Evolutionary conservation across 2,113 vertebrate species (phyloP), one percentile per base, ranked within the genome.

Genomic region (Ictidomys tridecemlineatus): DNA sequence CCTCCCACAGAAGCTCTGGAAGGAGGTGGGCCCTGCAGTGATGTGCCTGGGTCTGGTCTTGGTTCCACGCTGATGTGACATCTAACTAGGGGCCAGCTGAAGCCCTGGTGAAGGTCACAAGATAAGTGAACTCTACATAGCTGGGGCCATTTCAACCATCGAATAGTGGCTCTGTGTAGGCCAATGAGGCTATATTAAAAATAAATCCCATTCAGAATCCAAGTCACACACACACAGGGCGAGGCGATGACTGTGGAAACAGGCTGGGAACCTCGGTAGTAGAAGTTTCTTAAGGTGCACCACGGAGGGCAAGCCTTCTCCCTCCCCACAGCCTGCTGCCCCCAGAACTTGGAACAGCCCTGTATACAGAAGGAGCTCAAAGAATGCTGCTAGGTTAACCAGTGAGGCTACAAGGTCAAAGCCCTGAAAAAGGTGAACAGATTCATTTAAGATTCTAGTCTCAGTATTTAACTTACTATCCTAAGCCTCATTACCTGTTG

Each of bases 391-490:
- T 39, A 24, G 39, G 32, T 16, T 14, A 85, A 42, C 58, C 1
- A 17, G 37, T 4, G 13, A 72, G 69, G 70, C 63, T 42, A n/a
- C 30, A 53, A 70, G 67, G 83, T 48, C 67, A 58, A 79, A 76
- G 78, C 79, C 9, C 9, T 10, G 70, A 89, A 28, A 26, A 67
- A 32, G 18, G 72, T 34, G 14, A 69, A 42, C 24, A 87, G 58
- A n/a, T 32, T 65, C 24, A 73, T 5, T 84, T 32, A 39, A 77
- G 6, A 53, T 87, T 90, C 76, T 39, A 67, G 39, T 20, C 34
- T 58, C 95, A 65, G 94, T 37, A 90, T 91, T 42, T 53, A 42
- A 79, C 24, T 89, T 92, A 78, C 76, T 83, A 88, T 77, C 76
- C 83, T 56, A 37, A 76, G 58, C 85, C 56, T 2, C 51, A 85